A percentile compares a stretch with the other conserved stretches of the same genome.
These are phyloP conservation scores for Papilio polyxenes DNA, from an alignment of 1,140 invertebrate genomes.

Conservation along the genomic window DNA sequence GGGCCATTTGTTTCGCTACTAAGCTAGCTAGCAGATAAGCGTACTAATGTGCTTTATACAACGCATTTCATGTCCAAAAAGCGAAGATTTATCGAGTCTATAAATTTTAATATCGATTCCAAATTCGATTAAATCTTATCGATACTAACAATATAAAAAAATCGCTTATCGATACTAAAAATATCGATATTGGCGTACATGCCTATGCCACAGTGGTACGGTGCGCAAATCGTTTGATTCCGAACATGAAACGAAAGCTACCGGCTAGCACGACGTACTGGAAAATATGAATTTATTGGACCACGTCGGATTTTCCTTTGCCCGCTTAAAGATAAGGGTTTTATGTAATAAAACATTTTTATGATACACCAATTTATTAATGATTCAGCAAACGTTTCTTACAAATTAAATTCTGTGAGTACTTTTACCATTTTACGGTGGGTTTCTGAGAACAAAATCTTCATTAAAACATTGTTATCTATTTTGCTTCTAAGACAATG, in stretches of 20 bases:
- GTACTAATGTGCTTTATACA: no score
- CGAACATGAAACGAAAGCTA: conserved; percentile 39
- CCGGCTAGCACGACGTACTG: conserved; percentile 24
- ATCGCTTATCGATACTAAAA: not conserved
- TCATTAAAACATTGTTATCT: no score
- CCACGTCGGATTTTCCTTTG: conserved; percentile 40
- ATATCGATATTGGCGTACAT: conserved; percentile 17
- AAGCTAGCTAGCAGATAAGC: no score
- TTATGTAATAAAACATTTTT: conserved; percentile 32
- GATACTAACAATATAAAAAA: not conserved
- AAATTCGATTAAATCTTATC: not conserved
- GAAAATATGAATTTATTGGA: conserved; percentile 33
- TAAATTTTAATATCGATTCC: not conserved
- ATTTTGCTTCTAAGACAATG: no score
- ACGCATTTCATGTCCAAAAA: no score
- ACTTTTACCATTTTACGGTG: not conserved
- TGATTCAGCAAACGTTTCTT: not conserved
- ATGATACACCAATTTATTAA: conserved; percentile 28
- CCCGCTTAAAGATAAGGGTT: conserved; percentile 32
- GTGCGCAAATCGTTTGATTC: conserved; percentile 38
- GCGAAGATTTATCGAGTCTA: no score
- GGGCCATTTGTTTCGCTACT: not conserved
- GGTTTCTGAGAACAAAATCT: no score
- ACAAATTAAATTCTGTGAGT: not conserved
- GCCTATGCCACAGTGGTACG: conserved; percentile 24